Base-by-base conservation (phyloP, 1,140 invertebrate species). In the Rhagoletis pomonella region DNA sequence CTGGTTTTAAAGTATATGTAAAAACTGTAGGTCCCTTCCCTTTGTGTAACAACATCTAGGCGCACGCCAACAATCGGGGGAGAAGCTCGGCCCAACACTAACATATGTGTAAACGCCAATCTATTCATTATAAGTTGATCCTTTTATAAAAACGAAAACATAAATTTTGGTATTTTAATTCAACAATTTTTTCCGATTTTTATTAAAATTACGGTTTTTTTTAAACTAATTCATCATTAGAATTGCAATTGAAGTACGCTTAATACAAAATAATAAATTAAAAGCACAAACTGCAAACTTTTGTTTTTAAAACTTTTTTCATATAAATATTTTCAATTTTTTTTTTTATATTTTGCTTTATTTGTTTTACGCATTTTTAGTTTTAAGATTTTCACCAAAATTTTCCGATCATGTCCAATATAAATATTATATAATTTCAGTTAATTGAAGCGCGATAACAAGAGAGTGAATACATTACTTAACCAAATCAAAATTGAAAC, bases 181-280 rank as follows among this genome's bases (percentile, higher is more conserved):
- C 73, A 81, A 81, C 73, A 81, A 81, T 19, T 81, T 47, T 81
- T 81, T 81, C n/a, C 4, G n/a, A 81, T 81, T 19, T 81, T 81
- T 81, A 81, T 81, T 81, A 50, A 55, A 14, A 58, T 81, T 81
- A n/a, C 47, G 29, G 9, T 19, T 19, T 29, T 12, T 81, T 47
- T 55, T 81, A 81, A 58, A n/a, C n/a, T 81, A 86, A 69, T 10
- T 86, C 55, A 55, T 55, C 85, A 50, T 60, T 42, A 85, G 19
- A 60, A 69, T 86, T 81, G 55, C 73, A 81, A 50, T 67, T 50
- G 29, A 42, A 39, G 10, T 69, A 67, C 39, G 55, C 65, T 67
- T 67, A 67, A 55, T 67, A 86, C 29, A 86, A 86, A 86, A 55
- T 86, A 47, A 86, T 81, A 81, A 86, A 86, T 86, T 67, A 86